Evolutionary conservation across 2,888 invertebrate species (phyloP), one percentile per base, ranked within the genome.

Genomic region (Isotomurus palustris): DNA sequence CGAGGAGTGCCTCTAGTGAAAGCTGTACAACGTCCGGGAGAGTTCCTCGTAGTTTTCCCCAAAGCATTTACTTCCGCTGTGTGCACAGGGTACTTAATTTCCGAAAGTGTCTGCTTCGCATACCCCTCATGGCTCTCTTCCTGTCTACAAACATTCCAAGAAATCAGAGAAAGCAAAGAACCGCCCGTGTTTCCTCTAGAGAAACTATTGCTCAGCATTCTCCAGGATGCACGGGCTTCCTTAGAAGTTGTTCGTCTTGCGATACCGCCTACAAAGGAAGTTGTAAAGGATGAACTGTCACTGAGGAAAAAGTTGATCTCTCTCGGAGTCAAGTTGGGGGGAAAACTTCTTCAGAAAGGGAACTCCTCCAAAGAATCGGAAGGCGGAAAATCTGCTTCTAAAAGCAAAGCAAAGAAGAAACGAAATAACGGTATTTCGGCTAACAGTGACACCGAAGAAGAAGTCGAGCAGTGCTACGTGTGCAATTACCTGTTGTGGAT

Each of bases 21-120:
- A 12, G 83, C 86, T 2, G 86, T 87, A 3, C 94, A 94, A 75
- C 82, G 85, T 58, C 88, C 90, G 0, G 90, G 92, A 0, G 89
- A 95, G 74, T 94, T 87, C 74, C 83, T 95, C 25, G 81, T 95
- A 0, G 88, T 94, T 1, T 91, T 92, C 74, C 92, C 94, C 0
- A 83, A 86, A 72, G 88, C 91, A 0, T 93, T 89, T 73, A 91
- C 92, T 0, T 88, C 90, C 1, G 90, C 88, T 40, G 82, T 95
- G 60, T 87, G 88, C 65, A 89, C 91, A 0, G 94, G 94, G 0
- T 92, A 88, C 73, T 84, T 87, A 0, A 84, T 92, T 0, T 89
- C 92, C 0, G 95, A 96, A 74, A 92, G 92, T 72, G 91, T 92
- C 0, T 94, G 92, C 74, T 94, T 91, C 72, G 93, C 92, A 0